Percentiles rank a stretch among this genome's conserved stretches.
phyloP scores from a whole-genome alignment of 2,113 vertebrate species.

The Laticauda laticaudata region DNA sequence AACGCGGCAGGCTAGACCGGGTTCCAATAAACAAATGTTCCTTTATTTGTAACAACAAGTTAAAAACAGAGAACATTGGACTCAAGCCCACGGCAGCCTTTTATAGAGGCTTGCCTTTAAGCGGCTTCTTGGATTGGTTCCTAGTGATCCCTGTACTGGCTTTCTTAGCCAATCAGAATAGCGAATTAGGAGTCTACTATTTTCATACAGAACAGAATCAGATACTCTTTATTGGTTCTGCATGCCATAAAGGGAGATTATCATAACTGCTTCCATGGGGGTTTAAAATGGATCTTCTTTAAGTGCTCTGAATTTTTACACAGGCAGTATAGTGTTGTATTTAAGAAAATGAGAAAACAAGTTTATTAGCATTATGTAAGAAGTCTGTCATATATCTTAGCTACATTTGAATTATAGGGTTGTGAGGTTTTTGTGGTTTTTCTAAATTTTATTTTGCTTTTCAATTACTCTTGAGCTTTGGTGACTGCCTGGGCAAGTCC shows the following conservation, averaged over 20 bases:
- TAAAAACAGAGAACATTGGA: too few relatives aligned
- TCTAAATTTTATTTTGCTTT: background rate
- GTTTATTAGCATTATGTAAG: background rate
- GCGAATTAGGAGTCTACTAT: too few relatives aligned
- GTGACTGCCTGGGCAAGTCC: background rate
- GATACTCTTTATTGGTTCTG: background rate
- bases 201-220: background rate
- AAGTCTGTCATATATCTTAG: background rate
- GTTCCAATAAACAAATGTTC: too few relatives aligned
- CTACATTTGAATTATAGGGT: background rate
- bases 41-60: too few relatives aligned
- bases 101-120: too few relatives aligned
- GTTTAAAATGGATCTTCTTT: background rate
- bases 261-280: background rate
- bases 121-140: too few relatives aligned
- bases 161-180: too few relatives aligned
- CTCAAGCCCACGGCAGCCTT: too few relatives aligned
- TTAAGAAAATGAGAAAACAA: background rate
- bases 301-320: background rate
- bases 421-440: background rate
- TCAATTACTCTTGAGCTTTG: background rate
- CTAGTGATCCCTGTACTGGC: too few relatives aligned
- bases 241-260: background rate
- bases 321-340: background rate
- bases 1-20: too few relatives aligned